Percentiles rank a stretch among this genome's conserved stretches.
Conservation (phyloP, 2,888 invertebrate species). For the Parapristionchus giblindavisi region DNA sequence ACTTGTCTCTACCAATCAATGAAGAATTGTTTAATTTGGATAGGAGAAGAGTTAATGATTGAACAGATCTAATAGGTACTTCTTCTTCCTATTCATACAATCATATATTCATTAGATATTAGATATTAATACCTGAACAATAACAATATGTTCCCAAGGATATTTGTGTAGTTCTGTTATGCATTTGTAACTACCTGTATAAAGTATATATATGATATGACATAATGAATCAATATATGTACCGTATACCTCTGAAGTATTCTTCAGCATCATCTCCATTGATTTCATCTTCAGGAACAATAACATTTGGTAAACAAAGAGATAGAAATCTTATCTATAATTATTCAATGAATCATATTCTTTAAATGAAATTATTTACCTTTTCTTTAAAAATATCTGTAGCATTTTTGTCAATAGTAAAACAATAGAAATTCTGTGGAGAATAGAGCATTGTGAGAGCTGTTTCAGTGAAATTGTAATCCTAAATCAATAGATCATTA, state of each 20-base stretch:
- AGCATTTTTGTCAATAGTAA: slow-evolving; percentile 28
- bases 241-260: slow-evolving; percentile 18
- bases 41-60: slow-evolving; percentile 5
- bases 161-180: background rate
- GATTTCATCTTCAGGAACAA: slow-evolving; percentile 9
- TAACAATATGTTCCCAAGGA: slow-evolving; percentile 30
- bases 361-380: background rate
- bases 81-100: slow-evolving; percentile 12
- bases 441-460: slow-evolving; percentile 31
- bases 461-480: slow-evolving; percentile 30
- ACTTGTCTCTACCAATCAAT: slow-evolving; percentile 21
- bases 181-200: slow-evolving; percentile 15
- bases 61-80: slow-evolving; percentile 18
- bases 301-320: slow-evolving; percentile 23
- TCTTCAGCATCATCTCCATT: slow-evolving; percentile 6
- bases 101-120: background rate
- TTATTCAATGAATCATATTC: background rate
- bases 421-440: slow-evolving; percentile 31
- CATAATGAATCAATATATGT: background rate
- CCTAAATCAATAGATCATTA: background rate
- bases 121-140: slow-evolving; percentile 2
- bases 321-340: slow-evolving; percentile 21
- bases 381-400: slow-evolving; percentile 26
- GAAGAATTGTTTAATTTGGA: slow-evolving; percentile 1
- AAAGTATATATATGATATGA: too few species aligned